Percentiles rank a stretch among this genome's conserved stretches.
Evolutionary conservation across 2,113 vertebrate species (phyloP).

Genomic region (Hippoglossus stenolepis): DNA sequence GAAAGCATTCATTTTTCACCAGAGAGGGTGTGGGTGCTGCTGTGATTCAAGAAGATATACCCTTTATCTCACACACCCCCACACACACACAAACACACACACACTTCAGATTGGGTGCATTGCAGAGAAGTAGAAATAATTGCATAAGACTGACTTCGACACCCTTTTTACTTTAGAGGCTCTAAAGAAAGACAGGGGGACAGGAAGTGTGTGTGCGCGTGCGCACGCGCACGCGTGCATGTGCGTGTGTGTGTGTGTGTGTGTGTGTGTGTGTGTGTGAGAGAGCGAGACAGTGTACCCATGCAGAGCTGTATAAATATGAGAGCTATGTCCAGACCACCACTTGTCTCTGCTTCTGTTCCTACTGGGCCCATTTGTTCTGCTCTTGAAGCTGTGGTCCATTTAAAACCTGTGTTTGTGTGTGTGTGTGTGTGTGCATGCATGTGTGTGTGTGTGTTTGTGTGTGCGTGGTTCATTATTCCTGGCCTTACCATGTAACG

Average conservation of each 20-base stretch:
- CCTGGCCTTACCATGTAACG: slow-evolving; percentile 29
- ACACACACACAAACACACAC: slow-evolving; percentile 14
- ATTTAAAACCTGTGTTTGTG: slow-evolving; percentile 6
- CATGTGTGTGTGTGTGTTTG: slow-evolving; percentile 4
- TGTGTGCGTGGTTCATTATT: slow-evolving; percentile 8
- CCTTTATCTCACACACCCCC: slow-evolving; percentile 5
- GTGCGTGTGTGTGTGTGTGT: slow-evolving; percentile 23
- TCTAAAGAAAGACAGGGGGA: slow-evolving; percentile 27
- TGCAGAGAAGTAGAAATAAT: slow-evolving; percentile 62
- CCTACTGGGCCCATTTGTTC: slow-evolving; percentile 52
- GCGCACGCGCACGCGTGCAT: slow-evolving; percentile 17
- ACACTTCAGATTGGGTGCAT: slow-evolving; percentile 33
- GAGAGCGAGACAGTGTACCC: slow-evolving; percentile 1
- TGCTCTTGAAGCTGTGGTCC: slow-evolving; percentile 37
- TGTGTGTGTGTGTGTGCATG: too few species aligned
- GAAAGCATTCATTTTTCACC: slow-evolving; percentile 31
- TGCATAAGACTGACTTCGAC: slow-evolving; percentile 56
- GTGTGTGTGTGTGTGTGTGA: slow-evolving; percentile 13
- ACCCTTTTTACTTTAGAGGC: slow-evolving; percentile 43
- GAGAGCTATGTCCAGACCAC: too few species aligned
- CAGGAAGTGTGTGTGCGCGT: slow-evolving; percentile 21
- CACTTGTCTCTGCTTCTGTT: slow-evolving; percentile 31
- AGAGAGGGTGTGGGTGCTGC: slow-evolving; percentile 33
- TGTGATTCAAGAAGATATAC: slow-evolving; percentile 25
- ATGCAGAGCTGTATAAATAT: slow-evolving; percentile 9